Evolutionary conservation across 2,888 invertebrate genomes (phyloP).

Genomic region (Oligia latruncula): DNA sequence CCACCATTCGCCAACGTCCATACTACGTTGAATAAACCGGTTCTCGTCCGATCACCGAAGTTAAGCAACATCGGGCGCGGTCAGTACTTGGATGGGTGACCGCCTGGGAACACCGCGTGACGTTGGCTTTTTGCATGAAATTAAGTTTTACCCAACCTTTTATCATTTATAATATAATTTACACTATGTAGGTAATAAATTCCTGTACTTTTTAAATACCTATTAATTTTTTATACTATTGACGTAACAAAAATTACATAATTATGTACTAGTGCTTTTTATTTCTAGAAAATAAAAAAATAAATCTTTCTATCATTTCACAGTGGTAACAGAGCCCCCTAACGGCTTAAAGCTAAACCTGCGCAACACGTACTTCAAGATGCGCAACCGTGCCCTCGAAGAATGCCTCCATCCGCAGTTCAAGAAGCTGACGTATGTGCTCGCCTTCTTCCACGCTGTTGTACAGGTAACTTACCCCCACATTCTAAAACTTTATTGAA

Average conservation of each 20-base stretch:
- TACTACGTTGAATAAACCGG: slow-evolving; percentile 85
- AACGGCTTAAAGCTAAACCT: slow-evolving; percentile 97
- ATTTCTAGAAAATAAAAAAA: not conserved
- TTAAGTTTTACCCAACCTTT: not conserved
- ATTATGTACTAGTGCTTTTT: not conserved
- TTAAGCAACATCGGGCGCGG: slow-evolving; percentile 81
- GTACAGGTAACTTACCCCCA: slow-evolving; percentile 91
- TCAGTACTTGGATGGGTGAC: slow-evolving; percentile 85
- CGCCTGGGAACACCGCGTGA: slow-evolving; percentile 81
- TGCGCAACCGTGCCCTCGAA: slow-evolving; percentile 93
- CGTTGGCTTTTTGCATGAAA: slow-evolving; percentile 68
- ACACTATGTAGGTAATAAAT: too few species aligned
- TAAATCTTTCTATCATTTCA: not conserved
- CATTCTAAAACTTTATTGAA: not conserved
- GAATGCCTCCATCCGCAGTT: slow-evolving; percentile 94
- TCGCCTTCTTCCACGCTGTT: slow-evolving; percentile 98
- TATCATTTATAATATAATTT: too few species aligned
- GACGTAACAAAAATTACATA: too few species aligned
- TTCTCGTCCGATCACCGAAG: slow-evolving; percentile 63
- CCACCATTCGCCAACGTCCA: slow-evolving; percentile 65
- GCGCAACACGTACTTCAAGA: slow-evolving; percentile 96
- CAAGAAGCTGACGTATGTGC: slow-evolving; percentile 95
- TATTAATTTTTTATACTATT: too few species aligned
- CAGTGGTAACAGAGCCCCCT: slow-evolving; percentile 98
- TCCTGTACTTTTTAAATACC: too few species aligned